Evolutionary conservation across 2,113 vertebrate species (phyloP), one percentile per base, ranked within the genome.

Genomic region (Daphoenositta chrysoptera): DNA sequence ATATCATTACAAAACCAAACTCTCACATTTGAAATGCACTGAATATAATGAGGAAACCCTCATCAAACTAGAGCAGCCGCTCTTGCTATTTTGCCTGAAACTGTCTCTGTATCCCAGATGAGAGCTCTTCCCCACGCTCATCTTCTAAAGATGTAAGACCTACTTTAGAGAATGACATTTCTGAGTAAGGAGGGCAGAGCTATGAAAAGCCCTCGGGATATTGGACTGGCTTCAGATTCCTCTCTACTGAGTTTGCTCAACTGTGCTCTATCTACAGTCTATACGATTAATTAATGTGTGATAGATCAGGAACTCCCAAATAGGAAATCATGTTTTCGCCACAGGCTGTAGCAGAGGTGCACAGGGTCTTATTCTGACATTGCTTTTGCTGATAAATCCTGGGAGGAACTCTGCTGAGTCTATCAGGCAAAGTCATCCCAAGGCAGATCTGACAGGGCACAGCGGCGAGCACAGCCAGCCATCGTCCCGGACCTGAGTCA

Each of bases 281-380:
- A 63, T 91, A 76, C 10, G 8, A 84, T 92, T 96, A 95, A 96
- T 95, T 96, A 95, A 93, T 15, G n/a, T 65, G 66, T 91, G 83
- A 97, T 95, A 85, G 93, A 94, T 94, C 77, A 93, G 73, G 57
- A 83, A 85, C 65, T 96, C 93, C 87, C 93, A 87, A 95, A 92
- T 51, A 97, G 90, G 87, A 95, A 96, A 91, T 69, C 56, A 24
- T 77, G 80, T 35, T 94, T 96, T 96, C 0, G 35, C 92, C 39
- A 45, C 80, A 70, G 95, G 92, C 89, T 76, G 71, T 9, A 93
- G 81, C 54, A 94, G 78, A 65, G 88, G 57, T 20, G 66, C 50
- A 21, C 31, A 11, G 84, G 92, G 76, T 81, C 92, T 90, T 37
- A 57, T 30, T 92, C 80, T 96, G 93, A 68, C 72, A 30, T 33